Conservation (phyloP, 2,113 vertebrate genomes). For the Melospiza georgiana region DNA sequence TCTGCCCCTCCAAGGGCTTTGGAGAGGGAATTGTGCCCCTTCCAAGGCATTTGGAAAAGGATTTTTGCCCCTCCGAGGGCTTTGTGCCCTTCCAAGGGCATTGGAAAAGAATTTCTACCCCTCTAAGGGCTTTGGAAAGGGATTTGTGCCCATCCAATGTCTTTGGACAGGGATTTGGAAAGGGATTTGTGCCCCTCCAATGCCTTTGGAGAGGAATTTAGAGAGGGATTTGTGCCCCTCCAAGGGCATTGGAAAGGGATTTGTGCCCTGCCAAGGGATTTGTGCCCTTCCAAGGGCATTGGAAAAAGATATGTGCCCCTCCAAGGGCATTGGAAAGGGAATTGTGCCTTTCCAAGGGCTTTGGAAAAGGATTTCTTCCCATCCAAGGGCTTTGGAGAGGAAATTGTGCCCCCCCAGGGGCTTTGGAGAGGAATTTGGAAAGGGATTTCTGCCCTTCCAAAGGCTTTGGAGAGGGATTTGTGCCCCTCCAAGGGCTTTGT, state of each 20-base stretch:
- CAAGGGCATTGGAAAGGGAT: no score
- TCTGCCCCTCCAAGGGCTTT: neutral
- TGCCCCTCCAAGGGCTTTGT: neutral
- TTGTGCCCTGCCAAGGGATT: no score
- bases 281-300: neutral
- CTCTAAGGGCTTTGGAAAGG: no score
- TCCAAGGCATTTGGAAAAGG: no score
- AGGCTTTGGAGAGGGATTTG: no score
- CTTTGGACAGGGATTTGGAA: fast-evolving
- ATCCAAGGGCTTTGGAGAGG: fast-evolving
- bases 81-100: neutral
- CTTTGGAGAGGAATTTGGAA: neutral
- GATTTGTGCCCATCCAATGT: no score
- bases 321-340: neutral
- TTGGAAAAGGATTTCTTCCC: neutral
- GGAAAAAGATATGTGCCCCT: no score
- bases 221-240: neutral
- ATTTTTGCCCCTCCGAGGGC: neutral
- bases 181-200: neutral
- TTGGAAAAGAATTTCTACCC: neutral
- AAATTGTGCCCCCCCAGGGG: neutral
- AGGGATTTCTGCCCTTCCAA: neutral
- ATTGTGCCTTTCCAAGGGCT: neutral
- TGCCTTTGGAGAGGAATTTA: neutral
- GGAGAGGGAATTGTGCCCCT: neutral